Conservation (phyloP, 2,888 invertebrate species). For the Zele albiditarsus region DNA sequence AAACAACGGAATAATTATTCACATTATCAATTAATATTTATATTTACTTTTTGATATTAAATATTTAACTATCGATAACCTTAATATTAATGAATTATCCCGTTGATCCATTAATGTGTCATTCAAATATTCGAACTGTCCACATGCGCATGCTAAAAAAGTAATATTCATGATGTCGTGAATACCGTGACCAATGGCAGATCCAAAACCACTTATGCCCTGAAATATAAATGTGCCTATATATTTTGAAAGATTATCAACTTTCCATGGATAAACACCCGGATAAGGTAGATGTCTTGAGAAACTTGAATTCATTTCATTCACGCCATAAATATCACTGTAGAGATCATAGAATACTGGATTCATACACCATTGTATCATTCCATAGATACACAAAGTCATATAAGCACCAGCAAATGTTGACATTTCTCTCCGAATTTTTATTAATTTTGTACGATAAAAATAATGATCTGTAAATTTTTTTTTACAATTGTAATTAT, state of each 20-base stretch:
- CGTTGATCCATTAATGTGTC: slow-evolving; percentile 40
- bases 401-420: slow-evolving; percentile 50
- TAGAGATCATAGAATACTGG: slow-evolving; percentile 49
- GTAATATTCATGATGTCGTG: slow-evolving; percentile 55
- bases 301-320: slow-evolving; percentile 3
- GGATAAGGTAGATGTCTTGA: slow-evolving; percentile 50
- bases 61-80: slow-evolving; percentile 24
- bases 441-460: slow-evolving; percentile 20
- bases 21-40: background rate
- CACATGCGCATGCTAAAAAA: slow-evolving; percentile 51
- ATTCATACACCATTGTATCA: slow-evolving; percentile 56
- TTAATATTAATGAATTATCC: slow-evolving; percentile 11
- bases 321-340: slow-evolving; percentile 19
- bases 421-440: slow-evolving; percentile 37
- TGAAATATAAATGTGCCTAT: slow-evolving; percentile 26
- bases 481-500: too few relatives aligned
- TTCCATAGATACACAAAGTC: slow-evolving; percentile 48
- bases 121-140: slow-evolving; percentile 54
- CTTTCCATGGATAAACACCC: slow-evolving; percentile 15
- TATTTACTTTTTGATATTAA: background rate
- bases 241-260: slow-evolving; percentile 22
- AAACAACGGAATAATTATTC: background rate
- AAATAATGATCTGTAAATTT: background rate
- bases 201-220: slow-evolving; percentile 39
- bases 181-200: slow-evolving; percentile 49